These are phyloP conservation scores for Apodemia mormo DNA, from an alignment of 2,888 invertebrate genomes.

Conservation along the genomic window DNA sequence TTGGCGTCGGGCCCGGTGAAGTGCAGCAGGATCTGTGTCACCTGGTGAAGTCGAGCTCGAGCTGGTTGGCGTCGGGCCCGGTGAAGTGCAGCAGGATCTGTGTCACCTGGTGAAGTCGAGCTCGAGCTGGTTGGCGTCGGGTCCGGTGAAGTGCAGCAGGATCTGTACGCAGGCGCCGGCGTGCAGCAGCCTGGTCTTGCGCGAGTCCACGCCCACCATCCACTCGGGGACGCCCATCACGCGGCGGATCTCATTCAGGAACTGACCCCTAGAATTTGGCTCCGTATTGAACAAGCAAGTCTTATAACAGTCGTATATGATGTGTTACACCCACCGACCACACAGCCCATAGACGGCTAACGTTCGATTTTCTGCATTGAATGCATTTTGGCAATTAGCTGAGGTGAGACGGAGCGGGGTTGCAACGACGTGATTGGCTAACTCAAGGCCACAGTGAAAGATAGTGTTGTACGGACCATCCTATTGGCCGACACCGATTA, in stretches of 20 bases:
- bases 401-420: too few relatives aligned
- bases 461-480: too few relatives aligned
- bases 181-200: conserved; percentile 89
- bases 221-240: conserved; percentile 94
- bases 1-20: background rate
- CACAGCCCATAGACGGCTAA: too few relatives aligned
- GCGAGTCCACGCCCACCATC: conserved; percentile 92
- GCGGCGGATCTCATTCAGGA: conserved; percentile 89
- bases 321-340: too few relatives aligned
- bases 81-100: background rate
- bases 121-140: conserved; percentile 89
- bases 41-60: conserved; percentile 90
- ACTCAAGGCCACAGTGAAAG: too few relatives aligned
- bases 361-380: too few relatives aligned
- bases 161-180: conserved; percentile 91
- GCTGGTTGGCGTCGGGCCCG: conserved; percentile 41
- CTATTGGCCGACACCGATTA: too few relatives aligned
- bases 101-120: conserved; percentile 86
- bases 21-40: conserved; percentile 30
- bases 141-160: conserved; percentile 92
- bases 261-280: conserved; percentile 84
- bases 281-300: too few relatives aligned
- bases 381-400: too few relatives aligned
- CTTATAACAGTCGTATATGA: too few relatives aligned
- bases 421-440: too few relatives aligned